These are phyloP conservation scores for Dreissena rostriformis DNA, from an alignment of 1,140 invertebrate species.

Conservation along the genomic window DNA sequence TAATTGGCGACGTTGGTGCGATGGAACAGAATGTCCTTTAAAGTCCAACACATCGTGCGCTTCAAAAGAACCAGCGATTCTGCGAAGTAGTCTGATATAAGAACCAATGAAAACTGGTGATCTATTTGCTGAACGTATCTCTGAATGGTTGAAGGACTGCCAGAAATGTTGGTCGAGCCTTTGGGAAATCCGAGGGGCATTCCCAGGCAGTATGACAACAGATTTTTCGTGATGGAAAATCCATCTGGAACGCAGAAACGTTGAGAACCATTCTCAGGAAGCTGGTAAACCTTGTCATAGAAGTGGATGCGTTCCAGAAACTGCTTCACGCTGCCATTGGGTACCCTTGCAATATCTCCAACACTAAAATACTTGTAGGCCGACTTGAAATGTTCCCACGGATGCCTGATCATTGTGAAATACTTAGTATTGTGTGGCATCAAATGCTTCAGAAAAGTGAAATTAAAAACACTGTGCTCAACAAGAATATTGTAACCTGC, in stretches of 20 bases:
- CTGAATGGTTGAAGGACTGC: conserved; percentile 50
- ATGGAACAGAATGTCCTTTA: conserved; percentile 74
- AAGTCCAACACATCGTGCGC: conserved; percentile 83
- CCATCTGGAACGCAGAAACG: conserved; percentile 75
- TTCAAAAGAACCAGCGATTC: conserved; percentile 83
- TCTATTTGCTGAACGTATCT: conserved; percentile 68
- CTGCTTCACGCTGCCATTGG: conserved; percentile 53
- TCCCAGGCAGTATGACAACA: conserved; percentile 75
- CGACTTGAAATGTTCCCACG: conserved; percentile 66
- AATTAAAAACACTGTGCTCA: conserved; percentile 69
- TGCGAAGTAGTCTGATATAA: conserved; percentile 84
- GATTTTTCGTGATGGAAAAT: conserved; percentile 76
- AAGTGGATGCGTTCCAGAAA: conserved; percentile 71
- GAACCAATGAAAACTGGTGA: conserved; percentile 81
- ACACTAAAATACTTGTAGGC: conserved; percentile 64
- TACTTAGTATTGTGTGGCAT: conserved; percentile 68
- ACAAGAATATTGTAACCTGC: conserved; percentile 65
- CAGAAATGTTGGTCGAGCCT: conserved; percentile 60
- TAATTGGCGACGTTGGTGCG: conserved; percentile 64
- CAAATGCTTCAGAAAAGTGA: conserved; percentile 57
- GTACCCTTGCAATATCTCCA: conserved; percentile 49
- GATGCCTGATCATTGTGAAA: conserved; percentile 66
- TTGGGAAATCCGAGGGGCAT: conserved; percentile 75
- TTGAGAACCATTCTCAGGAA: conserved; percentile 43
- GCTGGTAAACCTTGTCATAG: conserved; percentile 73